A percentile compares a stretch with the other conserved stretches of the same genome.
Evolutionary conservation across 2,888 invertebrate species (phyloP).

Genomic region (Minunthozetes semirufus): DNA sequence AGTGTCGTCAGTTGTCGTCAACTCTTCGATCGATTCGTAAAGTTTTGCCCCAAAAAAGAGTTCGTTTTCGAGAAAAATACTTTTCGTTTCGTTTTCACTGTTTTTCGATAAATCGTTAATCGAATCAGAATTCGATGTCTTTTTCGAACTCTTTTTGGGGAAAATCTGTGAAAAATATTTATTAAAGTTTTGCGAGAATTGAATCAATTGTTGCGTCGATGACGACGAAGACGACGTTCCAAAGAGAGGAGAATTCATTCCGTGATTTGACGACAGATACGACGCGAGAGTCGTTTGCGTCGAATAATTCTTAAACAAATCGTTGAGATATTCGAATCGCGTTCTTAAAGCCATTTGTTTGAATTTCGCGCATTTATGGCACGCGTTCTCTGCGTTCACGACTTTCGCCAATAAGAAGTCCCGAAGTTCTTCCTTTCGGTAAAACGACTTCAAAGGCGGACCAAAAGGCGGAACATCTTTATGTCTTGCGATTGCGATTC

Average conservation of each 20-base stretch:
- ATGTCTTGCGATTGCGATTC: constrained; percentile 62
- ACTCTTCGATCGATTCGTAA: not conserved
- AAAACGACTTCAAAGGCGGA: constrained; percentile 63
- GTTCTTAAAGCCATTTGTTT: constrained; percentile 94
- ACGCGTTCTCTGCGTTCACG: constrained; percentile 42
- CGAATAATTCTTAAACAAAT: constrained; percentile 55
- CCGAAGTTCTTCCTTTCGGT: constrained; percentile 65
- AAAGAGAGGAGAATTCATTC: no score
- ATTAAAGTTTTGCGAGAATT: not conserved
- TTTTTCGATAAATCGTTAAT: no score
- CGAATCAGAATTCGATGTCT: no score
- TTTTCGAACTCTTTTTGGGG: no score
- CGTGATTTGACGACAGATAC: not conserved
- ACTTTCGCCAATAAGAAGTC: constrained; percentile 82
- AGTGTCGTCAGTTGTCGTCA: not conserved
- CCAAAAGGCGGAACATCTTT: constrained; percentile 94
- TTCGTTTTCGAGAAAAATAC: not conserved
- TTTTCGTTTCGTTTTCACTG: not conserved
- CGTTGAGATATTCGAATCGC: constrained; percentile 88
- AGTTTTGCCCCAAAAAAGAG: not conserved
- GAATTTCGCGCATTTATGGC: constrained; percentile 52
- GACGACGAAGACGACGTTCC: not conserved
- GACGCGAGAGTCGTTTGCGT: not conserved
- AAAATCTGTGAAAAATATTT: constrained; percentile 16
- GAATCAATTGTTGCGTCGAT: not conserved